phyloP scores from a whole-genome alignment of 2,113 vertebrate genomes.

The Herpetotheres cachinnans region DNA sequence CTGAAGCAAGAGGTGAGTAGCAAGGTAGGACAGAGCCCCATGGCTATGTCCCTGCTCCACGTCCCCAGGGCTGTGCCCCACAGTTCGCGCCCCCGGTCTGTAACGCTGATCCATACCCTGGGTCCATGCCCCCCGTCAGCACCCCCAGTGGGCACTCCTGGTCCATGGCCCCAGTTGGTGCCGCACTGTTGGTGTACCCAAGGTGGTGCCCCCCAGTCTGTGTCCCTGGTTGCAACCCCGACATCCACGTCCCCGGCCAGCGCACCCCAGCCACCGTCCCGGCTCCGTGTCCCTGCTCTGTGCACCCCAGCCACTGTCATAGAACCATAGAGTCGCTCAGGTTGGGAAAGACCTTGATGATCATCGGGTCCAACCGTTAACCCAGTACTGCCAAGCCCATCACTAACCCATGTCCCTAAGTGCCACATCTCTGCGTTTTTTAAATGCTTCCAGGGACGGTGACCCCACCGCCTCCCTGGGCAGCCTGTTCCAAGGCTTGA shows the following conservation, averaged over 20 bases:
- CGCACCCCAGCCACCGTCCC: rapidly evolving
- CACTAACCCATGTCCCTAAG: too few relatives aligned
- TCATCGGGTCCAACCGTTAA: too few relatives aligned
- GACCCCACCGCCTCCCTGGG: too few relatives aligned
- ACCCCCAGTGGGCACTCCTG: rapidly evolving
- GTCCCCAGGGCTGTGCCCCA: not conserved
- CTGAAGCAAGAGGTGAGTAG: not conserved
- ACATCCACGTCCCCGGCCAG: not conserved
- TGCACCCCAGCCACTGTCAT: not conserved
- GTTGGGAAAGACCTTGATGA: too few relatives aligned
- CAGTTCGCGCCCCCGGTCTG: rapidly evolving
- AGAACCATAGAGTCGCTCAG: too few relatives aligned
- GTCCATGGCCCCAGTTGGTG: rapidly evolving
- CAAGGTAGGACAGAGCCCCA: not conserved
- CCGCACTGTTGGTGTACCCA: too few relatives aligned
- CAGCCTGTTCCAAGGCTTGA: too few relatives aligned
- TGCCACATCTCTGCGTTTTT: too few relatives aligned
- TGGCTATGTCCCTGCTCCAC: rapidly evolving
- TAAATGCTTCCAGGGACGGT: too few relatives aligned
- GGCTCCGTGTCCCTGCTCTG: too few relatives aligned
- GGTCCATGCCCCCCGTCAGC: rapidly evolving
- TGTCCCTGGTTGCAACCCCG: not conserved
- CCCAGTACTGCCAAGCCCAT: too few relatives aligned
- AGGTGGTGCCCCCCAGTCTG: not conserved
- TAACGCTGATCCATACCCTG: rapidly evolving